Evolutionary conservation across 1,140 invertebrate species (phyloP).

Genomic region (Bombus cullumanus): DNA sequence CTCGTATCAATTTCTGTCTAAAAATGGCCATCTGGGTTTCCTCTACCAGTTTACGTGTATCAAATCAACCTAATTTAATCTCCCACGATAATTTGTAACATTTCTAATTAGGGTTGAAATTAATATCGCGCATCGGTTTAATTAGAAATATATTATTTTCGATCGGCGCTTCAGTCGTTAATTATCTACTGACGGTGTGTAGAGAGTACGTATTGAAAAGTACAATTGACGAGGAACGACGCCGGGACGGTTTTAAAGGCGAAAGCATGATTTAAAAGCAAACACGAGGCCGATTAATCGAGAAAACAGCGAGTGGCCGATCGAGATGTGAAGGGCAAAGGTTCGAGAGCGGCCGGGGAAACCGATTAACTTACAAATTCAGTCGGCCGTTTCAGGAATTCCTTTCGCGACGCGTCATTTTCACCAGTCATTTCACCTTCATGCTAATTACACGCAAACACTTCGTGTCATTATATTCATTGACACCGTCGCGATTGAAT

Average conservation of each 20-base stretch:
- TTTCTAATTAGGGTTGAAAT: conserved; percentile 26
- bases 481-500: conserved; percentile 62
- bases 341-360: no score
- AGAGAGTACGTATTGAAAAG: background rate
- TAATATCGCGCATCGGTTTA: background rate
- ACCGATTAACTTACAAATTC: conserved; percentile 23
- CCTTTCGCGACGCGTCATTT: background rate
- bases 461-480: conserved; percentile 58
- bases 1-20: background rate
- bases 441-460: conserved; percentile 62
- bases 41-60: background rate
- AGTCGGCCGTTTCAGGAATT: background rate
- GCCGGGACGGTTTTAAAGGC: background rate
- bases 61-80: background rate
- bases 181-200: background rate
- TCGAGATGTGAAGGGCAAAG: background rate
- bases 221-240: background rate
- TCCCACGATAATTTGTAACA: background rate
- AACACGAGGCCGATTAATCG: background rate
- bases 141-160: conserved; percentile 29
- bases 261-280: conserved; percentile 2
- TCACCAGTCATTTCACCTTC: conserved; percentile 23
- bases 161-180: background rate
- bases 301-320: background rate
- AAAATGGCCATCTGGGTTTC: background rate